Conservation (phyloP, 2,888 invertebrate species). For the Gisinianus flammeolus region DNA sequence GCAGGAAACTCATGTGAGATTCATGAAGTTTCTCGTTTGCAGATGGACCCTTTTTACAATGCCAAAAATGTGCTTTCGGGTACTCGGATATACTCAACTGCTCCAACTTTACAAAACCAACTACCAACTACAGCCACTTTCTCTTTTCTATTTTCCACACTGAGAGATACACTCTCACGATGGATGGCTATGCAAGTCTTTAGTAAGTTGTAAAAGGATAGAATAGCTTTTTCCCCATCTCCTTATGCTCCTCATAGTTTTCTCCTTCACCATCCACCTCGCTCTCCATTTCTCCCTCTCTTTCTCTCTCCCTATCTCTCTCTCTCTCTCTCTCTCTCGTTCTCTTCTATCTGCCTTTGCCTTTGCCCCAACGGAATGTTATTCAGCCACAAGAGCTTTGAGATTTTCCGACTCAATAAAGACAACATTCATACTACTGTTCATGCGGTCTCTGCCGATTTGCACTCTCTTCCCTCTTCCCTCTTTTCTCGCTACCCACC, state of each 20-base stretch:
- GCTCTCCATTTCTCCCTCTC: slow-evolving; percentile 13
- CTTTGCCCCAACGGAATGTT: slow-evolving; percentile 29
- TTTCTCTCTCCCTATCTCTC: slow-evolving; percentile 2
- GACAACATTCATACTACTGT: slow-evolving; percentile 41
- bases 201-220: too few relatives aligned
- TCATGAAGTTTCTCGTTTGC: slow-evolving; percentile 41
- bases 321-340: background rate
- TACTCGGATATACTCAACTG: background rate
- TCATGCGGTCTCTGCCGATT: slow-evolving; percentile 40
- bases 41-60: slow-evolving; percentile 17
- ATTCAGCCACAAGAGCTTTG: slow-evolving; percentile 31
- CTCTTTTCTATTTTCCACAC: background rate
- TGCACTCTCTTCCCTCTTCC: slow-evolving; percentile 23
- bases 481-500: background rate
- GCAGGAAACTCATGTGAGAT: slow-evolving; percentile 43
- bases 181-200: slow-evolving; percentile 9
- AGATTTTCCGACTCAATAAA: slow-evolving; percentile 47
- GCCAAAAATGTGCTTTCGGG: background rate
- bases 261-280: slow-evolving; percentile 11
- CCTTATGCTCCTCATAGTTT: background rate
- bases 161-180: background rate
- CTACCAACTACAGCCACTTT: background rate
- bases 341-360: background rate
- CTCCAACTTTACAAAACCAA: background rate
- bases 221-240: background rate